These are phyloP conservation scores for Gortyna flavago DNA, from an alignment of 2,888 invertebrate species.

Conservation along the genomic window DNA sequence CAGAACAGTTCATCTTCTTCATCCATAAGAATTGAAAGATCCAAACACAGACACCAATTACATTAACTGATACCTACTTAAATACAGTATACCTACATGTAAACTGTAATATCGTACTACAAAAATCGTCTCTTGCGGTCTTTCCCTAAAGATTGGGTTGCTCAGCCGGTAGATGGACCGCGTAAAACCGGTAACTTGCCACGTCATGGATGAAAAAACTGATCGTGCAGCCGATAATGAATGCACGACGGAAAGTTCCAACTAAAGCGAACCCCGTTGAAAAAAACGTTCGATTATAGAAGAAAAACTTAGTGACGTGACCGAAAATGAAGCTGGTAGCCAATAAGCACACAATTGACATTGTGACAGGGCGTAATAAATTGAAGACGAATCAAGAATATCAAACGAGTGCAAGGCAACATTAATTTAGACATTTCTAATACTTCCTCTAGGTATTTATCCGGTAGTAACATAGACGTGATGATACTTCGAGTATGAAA, in stretches of 20 bases:
- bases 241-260: constrained; percentile 61
- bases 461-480: not conserved
- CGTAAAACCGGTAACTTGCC: constrained; percentile 61
- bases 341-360: constrained; percentile 42
- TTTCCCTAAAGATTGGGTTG: constrained; percentile 38
- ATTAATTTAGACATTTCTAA: constrained; percentile 28
- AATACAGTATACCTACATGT: not conserved
- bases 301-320: constrained; percentile 44
- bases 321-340: constrained; percentile 26
- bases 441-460: constrained; percentile 29
- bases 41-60: not conserved
- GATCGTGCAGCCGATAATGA: constrained; percentile 57
- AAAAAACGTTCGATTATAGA: constrained; percentile 47
- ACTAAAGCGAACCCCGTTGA: constrained; percentile 31
- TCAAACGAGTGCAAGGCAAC: constrained; percentile 14
- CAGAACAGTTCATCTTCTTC: too few relatives aligned
- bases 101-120: not conserved
- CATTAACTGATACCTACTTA: not conserved
- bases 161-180: constrained; percentile 37
- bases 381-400: constrained; percentile 46
- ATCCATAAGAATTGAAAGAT: not conserved
- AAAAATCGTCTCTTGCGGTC: constrained; percentile 19
- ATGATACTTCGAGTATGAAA: constrained; percentile 5
- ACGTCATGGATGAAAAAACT: constrained; percentile 61
- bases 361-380: constrained; percentile 42